Evolutionary conservation across 1,140 invertebrate species (phyloP).

Genomic region (Bursaphelenchus mucronatus): DNA sequence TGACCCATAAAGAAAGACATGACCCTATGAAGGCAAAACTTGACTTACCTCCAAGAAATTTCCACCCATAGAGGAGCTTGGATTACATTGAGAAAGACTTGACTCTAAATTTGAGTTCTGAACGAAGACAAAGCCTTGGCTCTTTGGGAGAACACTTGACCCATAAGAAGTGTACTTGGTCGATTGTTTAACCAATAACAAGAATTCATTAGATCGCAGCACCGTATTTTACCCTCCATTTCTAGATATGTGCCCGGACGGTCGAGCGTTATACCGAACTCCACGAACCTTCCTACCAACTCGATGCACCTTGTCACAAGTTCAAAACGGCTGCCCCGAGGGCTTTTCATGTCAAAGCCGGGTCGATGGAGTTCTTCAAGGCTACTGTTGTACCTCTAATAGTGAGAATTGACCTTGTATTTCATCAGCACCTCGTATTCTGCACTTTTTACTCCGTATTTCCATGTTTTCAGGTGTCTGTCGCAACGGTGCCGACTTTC

Average conservation of each 20-base stretch:
- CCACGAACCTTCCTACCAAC: slow-evolving; percentile 51
- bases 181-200: not conserved
- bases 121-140: too few relatives aligned
- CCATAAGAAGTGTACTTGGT: too few relatives aligned
- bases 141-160: too few relatives aligned
- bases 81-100: too few relatives aligned
- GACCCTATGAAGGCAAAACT: too few relatives aligned
- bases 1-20: too few relatives aligned
- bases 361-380: slow-evolving; percentile 42
- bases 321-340: slow-evolving; percentile 38
- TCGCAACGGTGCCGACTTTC: slow-evolving; percentile 48
- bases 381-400: slow-evolving; percentile 54
- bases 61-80: too few relatives aligned
- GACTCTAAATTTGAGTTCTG: too few relatives aligned
- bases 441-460: not conserved
- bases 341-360: slow-evolving; percentile 40
- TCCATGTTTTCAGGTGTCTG: slow-evolving; percentile 46
- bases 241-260: slow-evolving; percentile 54
- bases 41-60: too few relatives aligned
- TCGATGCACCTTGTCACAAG: slow-evolving; percentile 42
- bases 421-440: too few relatives aligned
- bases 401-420: slow-evolving; percentile 25
- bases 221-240: slow-evolving; percentile 15
- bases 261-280: slow-evolving; percentile 46
- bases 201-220: not conserved